Evolutionary conservation across 2,888 invertebrate genomes (phyloP).

Genomic region (Didymodactylos carnosus): DNA sequence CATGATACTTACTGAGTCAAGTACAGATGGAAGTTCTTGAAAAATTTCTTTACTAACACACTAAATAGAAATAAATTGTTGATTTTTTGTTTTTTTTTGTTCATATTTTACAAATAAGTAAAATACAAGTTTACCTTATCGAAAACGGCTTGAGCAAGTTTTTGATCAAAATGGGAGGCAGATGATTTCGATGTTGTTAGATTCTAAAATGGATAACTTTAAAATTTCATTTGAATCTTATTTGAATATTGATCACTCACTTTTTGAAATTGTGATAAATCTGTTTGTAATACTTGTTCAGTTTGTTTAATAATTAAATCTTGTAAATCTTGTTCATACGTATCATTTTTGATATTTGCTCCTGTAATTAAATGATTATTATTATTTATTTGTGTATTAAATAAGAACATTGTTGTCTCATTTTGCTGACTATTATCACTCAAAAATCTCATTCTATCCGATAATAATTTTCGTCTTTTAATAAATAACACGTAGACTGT

Average conservation of each 20-base stretch:
- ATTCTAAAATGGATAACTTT: background rate
- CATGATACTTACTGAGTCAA: background rate
- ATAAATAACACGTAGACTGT: background rate
- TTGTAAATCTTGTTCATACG: background rate
- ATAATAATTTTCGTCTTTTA: background rate
- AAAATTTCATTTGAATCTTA: background rate
- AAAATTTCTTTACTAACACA: background rate
- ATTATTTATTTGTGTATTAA: background rate
- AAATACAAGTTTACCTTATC: too few relatives aligned
- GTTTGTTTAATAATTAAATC: background rate
- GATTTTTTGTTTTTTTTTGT: too few relatives aligned
- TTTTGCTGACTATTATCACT: too few relatives aligned
- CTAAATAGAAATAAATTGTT: too few relatives aligned
- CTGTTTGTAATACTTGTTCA: background rate
- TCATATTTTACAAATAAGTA: too few relatives aligned
- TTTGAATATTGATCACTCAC: background rate
- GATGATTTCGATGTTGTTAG: background rate
- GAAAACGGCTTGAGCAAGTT: background rate
- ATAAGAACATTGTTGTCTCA: too few relatives aligned
- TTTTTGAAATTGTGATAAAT: background rate
- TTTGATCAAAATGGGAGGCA: background rate
- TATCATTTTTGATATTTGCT: background rate
- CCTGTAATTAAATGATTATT: background rate
- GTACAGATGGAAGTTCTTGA: background rate
- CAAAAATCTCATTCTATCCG: too few relatives aligned